Base-by-base conservation (phyloP, 64 coral and sea anemone species). In the Actinia tenebrosa region DNA sequence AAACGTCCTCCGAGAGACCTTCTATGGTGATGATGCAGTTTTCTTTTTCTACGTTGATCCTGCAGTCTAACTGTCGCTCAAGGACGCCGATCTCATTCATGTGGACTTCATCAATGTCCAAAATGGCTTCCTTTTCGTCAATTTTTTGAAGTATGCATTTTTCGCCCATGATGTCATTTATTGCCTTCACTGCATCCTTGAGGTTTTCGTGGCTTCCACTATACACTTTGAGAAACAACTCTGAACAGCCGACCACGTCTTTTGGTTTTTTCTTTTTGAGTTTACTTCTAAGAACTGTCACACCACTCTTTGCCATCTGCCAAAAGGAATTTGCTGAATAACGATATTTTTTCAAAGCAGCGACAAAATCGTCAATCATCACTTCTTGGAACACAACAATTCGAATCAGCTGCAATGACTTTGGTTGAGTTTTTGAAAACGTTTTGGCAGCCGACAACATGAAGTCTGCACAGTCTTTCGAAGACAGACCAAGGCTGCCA, bases 341-440 rank as follows among this genome's bases (percentile, higher is more conserved):
- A 15, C 26, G 42, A 30, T 75, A 75, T 42, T 75, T 75, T 75
- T 10, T 10, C 69, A 75, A 43, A 7, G 26, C 69, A 75, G 69
- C 1, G 69, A 75, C 10, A 54, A 91, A 85, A 59, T 91, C 87
- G 6, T 83, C 47, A 45, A 91, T 50, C 93, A 95, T 91, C 3
- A 45, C 15, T n/a, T 78, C n/a, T 79, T 91, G 89, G 44, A 89
- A 91, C 11, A 91, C 78, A 22, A 88, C 61, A 55, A 95, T 86
- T 3, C 83, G 60, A 64, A 95, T 86, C 0, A 95, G 60, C 13
- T 86, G 56, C 15, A 91, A 44, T 5, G 83, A 58, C 20, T 23
- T 53, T 22, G 66, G 60, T n/a, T 89, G 58, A 53, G 64, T 54
- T 68, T 87, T 78, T 9, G 53, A 53, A 72, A 95, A 91, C 50